phyloP scores from a whole-genome alignment of 2,113 vertebrate genomes.

The Paradoxurus hermaphroditus region DNA sequence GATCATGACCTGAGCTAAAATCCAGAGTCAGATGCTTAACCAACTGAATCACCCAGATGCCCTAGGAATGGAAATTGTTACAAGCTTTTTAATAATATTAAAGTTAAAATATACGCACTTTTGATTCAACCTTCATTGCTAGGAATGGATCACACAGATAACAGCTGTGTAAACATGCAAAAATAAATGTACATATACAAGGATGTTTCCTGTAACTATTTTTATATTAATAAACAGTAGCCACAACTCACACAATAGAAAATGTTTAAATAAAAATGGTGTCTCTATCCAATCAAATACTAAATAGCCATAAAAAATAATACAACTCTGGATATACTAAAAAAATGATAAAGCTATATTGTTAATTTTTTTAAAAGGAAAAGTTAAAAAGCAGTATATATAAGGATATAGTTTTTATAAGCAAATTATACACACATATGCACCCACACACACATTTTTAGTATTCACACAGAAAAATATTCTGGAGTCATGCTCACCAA shows the following conservation, averaged over 20 bases:
- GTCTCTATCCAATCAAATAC: background rate
- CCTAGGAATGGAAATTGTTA: background rate
- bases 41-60: no score
- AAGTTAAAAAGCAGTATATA: background rate
- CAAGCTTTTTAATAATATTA: background rate
- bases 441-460: background rate
- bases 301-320: constrained; percentile 1
- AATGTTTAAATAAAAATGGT: background rate
- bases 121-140: background rate
- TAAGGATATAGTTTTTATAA: background rate
- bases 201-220: background rate
- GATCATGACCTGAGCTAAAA: no score
- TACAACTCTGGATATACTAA: background rate
- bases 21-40: no score
- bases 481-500: background rate
- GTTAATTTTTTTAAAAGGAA: background rate
- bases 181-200: constrained; percentile 7
- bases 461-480: constrained; percentile 28
- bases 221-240: constrained; percentile 24
- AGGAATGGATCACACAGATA: background rate
- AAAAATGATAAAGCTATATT: background rate
- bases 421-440: background rate
- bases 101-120: background rate
- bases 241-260: background rate
- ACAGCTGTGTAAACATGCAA: background rate